Evolutionary conservation across 2,113 vertebrate genomes (phyloP).

Genomic region (Petrocephalus microphthalmus): DNA sequence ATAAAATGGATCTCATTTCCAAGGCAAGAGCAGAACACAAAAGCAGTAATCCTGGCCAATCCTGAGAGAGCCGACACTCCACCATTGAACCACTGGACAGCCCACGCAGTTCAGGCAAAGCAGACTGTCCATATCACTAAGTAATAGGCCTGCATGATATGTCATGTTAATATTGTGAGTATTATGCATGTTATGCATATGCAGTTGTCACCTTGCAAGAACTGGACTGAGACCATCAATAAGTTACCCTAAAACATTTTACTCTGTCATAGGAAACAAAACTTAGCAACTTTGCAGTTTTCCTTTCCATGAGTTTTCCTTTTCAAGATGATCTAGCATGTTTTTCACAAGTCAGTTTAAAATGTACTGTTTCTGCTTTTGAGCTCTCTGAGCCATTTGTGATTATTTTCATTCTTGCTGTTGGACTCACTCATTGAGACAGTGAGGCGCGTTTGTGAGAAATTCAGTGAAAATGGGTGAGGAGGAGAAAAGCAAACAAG

Average conservation of each 20-base stretch:
- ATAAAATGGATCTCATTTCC: slow-evolving; percentile 40
- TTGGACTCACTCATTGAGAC: too few relatives aligned
- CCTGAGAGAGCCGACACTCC: slow-evolving; percentile 34
- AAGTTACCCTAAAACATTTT: background rate
- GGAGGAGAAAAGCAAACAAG: background rate
- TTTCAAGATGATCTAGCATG: background rate
- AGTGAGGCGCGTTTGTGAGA: background rate
- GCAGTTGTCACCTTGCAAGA: background rate
- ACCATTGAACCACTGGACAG: slow-evolving; percentile 19
- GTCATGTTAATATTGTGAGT: background rate
- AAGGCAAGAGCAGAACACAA: slow-evolving; percentile 46
- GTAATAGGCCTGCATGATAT: background rate
- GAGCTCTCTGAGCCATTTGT: too few relatives aligned
- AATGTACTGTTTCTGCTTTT: background rate
- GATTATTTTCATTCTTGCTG: background rate
- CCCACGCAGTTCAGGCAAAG: background rate
- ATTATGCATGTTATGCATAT: background rate
- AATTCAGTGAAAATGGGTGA: too few relatives aligned
- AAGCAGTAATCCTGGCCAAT: background rate
- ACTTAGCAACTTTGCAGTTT: background rate
- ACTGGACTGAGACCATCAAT: background rate
- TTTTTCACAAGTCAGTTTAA: background rate
- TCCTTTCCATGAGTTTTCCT: background rate
- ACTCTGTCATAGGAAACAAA: background rate
- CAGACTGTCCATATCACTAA: background rate